Conservation (phyloP, 2,113 vertebrate species). For the Cyanocitta stelleri region DNA sequence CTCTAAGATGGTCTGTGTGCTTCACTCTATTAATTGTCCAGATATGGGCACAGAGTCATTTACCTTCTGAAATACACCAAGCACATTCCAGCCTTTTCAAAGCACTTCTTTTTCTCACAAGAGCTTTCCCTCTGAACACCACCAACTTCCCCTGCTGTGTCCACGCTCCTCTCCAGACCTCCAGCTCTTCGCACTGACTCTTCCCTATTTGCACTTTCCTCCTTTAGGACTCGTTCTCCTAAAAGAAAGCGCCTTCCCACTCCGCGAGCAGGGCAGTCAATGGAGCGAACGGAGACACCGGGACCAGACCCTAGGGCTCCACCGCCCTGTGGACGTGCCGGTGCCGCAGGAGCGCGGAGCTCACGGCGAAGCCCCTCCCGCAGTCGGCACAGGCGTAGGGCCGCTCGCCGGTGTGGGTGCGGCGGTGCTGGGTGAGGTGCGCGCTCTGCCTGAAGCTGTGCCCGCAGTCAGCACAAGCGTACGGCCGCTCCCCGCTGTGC, state of each 20-base stretch:
- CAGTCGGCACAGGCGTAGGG: background rate
- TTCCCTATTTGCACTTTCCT: background rate
- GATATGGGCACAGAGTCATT: background rate
- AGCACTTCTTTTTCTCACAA: background rate
- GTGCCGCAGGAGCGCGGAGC: slow-evolving; percentile 33
- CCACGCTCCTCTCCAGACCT: background rate
- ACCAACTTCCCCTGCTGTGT: background rate
- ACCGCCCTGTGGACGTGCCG: background rate
- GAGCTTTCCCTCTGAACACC: too few species aligned
- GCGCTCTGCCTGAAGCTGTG: slow-evolving; percentile 46
- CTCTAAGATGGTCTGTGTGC: fast-evolving
- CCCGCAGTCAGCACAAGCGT: background rate
- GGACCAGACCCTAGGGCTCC: background rate
- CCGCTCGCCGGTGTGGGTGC: slow-evolving; percentile 35
- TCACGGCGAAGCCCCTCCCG: slow-evolving; percentile 22
- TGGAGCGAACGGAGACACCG: fast-evolving
- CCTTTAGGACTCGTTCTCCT: background rate
- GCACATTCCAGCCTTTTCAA: background rate
- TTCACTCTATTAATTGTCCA: background rate
- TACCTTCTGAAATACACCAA: background rate
- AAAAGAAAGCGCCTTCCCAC: background rate
- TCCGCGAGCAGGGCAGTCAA: fast-evolving
- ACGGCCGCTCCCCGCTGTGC: slow-evolving; percentile 47
- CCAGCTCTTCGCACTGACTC: background rate
- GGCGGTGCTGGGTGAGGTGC: slow-evolving; percentile 44